These are phyloP conservation scores for Drosophila helvetica DNA, from an alignment of 2,888 invertebrate genomes.

Conservation along the genomic window DNA sequence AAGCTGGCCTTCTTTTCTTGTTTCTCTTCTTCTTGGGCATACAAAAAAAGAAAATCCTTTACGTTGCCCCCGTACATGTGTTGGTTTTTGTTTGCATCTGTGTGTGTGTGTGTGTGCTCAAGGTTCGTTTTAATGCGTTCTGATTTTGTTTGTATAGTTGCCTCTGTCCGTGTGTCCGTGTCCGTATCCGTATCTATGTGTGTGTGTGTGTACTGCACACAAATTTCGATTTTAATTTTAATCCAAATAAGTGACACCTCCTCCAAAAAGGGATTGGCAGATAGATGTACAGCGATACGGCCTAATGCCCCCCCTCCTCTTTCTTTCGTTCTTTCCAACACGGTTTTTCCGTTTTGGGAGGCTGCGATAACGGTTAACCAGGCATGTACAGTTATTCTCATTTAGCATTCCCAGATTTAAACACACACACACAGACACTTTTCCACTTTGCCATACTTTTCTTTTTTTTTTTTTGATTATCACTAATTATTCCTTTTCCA, in stretches of 20 bases:
- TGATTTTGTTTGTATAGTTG: constrained; percentile 62
- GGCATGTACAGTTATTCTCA: constrained; percentile 44
- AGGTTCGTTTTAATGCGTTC: constrained; percentile 71
- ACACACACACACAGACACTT: background rate
- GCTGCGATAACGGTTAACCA: constrained; percentile 52
- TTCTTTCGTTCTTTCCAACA: background rate
- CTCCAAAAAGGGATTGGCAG: background rate
- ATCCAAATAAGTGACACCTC: constrained; percentile 47
- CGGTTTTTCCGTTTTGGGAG: constrained; percentile 20
- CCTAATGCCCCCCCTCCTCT: background rate
- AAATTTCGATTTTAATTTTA: constrained; percentile 53
- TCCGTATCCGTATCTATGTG: constrained; percentile 20
- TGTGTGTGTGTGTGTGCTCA: constrained; percentile 65
- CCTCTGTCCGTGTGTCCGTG: constrained; percentile 40
- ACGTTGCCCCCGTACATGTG: constrained; percentile 40
- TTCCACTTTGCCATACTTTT: constrained; percentile 11
- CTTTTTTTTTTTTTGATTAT: constrained; percentile 34
- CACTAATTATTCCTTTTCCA: constrained; percentile 21
- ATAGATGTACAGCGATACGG: constrained; percentile 1
- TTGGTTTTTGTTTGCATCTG: constrained; percentile 35
- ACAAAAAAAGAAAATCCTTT: constrained; percentile 58
- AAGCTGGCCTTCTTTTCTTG: constrained; percentile 18
- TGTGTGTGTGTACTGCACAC: constrained; percentile 55
- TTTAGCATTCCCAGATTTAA: constrained; percentile 6
- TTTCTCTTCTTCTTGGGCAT: constrained; percentile 46